These are phyloP conservation scores for Acleris laterana DNA, from an alignment of 2,888 invertebrate species.

Conservation along the genomic window DNA sequence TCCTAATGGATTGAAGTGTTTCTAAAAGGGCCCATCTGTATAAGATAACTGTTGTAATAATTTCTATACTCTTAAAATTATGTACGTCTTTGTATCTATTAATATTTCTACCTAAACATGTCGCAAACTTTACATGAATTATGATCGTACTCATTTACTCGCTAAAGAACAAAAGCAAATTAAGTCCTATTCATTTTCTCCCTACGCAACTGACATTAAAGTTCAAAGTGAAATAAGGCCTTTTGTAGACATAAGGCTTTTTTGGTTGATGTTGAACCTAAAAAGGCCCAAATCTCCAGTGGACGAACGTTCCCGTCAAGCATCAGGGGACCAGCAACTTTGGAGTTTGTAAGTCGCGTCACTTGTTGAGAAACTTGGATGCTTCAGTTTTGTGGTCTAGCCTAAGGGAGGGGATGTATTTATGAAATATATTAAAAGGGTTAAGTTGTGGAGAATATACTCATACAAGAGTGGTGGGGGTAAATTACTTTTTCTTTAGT, in stretches of 20 bases:
- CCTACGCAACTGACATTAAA: neutral
- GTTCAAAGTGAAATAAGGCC: neutral
- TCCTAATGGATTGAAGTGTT: too few relatives aligned
- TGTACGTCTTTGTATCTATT: neutral
- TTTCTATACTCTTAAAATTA: neutral
- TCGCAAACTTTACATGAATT: slow-evolving; percentile 25
- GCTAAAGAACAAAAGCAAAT: neutral
- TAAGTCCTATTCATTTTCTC: neutral
- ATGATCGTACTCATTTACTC: slow-evolving; percentile 11
- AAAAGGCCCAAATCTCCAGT: slow-evolving; percentile 21
- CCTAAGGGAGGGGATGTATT: neutral
- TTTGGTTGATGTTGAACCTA: slow-evolving; percentile 10
- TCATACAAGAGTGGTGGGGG: too few relatives aligned
- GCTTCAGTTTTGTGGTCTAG: slow-evolving; percentile 17
- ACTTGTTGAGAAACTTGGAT: slow-evolving; percentile 21
- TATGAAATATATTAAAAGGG: too few relatives aligned
- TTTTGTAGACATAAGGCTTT: neutral
- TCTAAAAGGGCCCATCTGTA: too few relatives aligned
- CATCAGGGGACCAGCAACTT: neutral
- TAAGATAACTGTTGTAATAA: too few relatives aligned
- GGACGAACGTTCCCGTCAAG: slow-evolving; percentile 1
- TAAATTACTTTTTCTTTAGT: too few relatives aligned
- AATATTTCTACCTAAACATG: neutral
- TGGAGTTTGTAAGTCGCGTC: slow-evolving; percentile 20
- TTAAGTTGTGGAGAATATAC: too few relatives aligned